A percentile compares a stretch with the other conserved stretches of the same genome.
Evolutionary conservation across 2,113 vertebrate genomes (phyloP).

Genomic region (Glareola pratincola): DNA sequence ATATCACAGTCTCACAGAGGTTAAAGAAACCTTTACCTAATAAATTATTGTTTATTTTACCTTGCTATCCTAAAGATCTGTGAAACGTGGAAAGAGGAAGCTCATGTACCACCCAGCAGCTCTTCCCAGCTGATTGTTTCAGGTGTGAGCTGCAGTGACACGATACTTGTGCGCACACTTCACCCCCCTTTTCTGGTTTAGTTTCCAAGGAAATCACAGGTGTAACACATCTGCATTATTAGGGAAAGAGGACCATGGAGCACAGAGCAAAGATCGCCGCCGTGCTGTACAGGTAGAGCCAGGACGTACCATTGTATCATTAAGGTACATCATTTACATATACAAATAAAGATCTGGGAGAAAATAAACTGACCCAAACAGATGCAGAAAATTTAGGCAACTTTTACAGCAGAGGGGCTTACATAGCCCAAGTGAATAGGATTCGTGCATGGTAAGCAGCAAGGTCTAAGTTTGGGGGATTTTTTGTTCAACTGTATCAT

Average conservation of each 20-base stretch:
- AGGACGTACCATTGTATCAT: fast-evolving
- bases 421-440: neutral
- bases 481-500: neutral
- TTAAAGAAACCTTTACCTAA: neutral
- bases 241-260: neutral
- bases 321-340: neutral
- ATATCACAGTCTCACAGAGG: neutral
- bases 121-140: neutral
- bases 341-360: neutral
- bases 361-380: neutral
- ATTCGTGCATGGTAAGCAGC: neutral
- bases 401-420: neutral
- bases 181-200: neutral
- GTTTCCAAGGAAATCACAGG: neutral
- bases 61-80: neutral
- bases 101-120: neutral
- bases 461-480: neutral
- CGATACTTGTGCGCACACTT: fast-evolving
- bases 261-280: neutral
- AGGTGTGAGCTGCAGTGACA: neutral
- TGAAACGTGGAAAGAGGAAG: neutral
- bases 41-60: neutral
- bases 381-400: neutral
- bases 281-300: neutral
- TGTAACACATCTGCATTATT: fast-evolving